phyloP scores from a whole-genome alignment of 2,888 invertebrate species.

The Lapara coniferarum region DNA sequence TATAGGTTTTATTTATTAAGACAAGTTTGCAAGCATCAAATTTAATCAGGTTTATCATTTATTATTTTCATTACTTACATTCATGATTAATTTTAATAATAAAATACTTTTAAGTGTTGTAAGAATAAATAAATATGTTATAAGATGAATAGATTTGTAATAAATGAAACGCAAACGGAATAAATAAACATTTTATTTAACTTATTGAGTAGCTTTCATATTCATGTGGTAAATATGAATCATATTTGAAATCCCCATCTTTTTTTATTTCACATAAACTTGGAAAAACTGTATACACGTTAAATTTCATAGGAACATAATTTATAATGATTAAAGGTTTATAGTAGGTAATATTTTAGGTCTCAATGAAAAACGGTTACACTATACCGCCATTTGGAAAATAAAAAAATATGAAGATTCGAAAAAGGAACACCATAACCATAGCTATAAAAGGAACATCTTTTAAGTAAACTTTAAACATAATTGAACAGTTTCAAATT shows the following conservation, averaged over 20 bases:
- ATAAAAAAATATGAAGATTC: slow-evolving; percentile 12
- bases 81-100: not conserved
- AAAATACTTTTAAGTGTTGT: not conserved
- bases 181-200: slow-evolving; percentile 53
- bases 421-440: slow-evolving; percentile 3
- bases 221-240: not conserved
- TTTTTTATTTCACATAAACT: not conserved
- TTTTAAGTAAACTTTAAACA: slow-evolving; percentile 6
- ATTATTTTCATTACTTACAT: too few relatives aligned
- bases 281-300: not conserved
- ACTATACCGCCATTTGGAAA: not conserved
- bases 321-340: not conserved
- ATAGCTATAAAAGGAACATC: slow-evolving; percentile 11
- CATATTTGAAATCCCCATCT: not conserved
- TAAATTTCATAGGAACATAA: not conserved
- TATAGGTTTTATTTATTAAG: not conserved
- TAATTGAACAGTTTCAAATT: too few relatives aligned
- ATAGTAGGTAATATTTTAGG: too few relatives aligned
- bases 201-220: slow-evolving; percentile 24
- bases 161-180: slow-evolving; percentile 39
- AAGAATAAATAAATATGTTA: not conserved
- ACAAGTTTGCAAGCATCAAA: too few relatives aligned
- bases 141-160: slow-evolving; percentile 4
- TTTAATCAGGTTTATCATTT: too few relatives aligned
- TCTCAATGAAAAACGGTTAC: too few relatives aligned